Evolutionary conservation across 2,888 invertebrate genomes (phyloP).

Genomic region (Drosophila barbarae): DNA sequence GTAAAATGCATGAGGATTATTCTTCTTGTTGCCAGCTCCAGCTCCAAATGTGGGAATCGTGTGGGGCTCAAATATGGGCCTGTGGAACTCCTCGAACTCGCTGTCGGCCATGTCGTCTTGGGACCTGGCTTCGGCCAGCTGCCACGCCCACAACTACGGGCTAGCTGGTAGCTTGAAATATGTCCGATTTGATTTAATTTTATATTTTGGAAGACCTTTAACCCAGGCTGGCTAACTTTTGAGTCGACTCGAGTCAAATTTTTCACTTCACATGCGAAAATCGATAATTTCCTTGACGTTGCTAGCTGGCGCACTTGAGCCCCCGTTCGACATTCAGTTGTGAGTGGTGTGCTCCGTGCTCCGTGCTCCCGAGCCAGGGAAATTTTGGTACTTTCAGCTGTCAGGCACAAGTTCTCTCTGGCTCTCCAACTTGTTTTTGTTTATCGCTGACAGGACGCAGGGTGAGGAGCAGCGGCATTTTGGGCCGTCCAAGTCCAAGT

Average conservation of each 20-base stretch:
- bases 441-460: constrained; percentile 51
- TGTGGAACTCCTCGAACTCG: constrained; percentile 95
- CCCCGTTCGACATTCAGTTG: constrained; percentile 54
- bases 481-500: background rate
- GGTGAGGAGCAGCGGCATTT: constrained; percentile 22
- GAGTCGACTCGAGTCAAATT: constrained; percentile 77
- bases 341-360: constrained; percentile 38
- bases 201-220: background rate
- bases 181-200: background rate
- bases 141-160: constrained; percentile 49
- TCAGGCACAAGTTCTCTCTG: constrained; percentile 34
- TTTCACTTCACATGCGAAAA: constrained; percentile 69
- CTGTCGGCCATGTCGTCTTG: constrained; percentile 87
- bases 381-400: constrained; percentile 46
- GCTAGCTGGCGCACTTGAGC: constrained; percentile 47
- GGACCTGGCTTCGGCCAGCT: constrained; percentile 44
- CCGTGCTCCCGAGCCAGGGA: constrained; percentile 44
- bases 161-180: constrained; percentile 1
- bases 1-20: constrained; percentile 88
- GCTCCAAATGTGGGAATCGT: constrained; percentile 83
- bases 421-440: constrained; percentile 66
- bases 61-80: constrained; percentile 83
- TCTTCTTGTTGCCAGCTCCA: constrained; percentile 84
- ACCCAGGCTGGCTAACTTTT: constrained; percentile 9
- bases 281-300: constrained; percentile 74